A percentile compares a stretch with the other conserved stretches of the same genome.
Conservation (phyloP, 2,888 invertebrate species). For the Emmelina monodactyla region DNA sequence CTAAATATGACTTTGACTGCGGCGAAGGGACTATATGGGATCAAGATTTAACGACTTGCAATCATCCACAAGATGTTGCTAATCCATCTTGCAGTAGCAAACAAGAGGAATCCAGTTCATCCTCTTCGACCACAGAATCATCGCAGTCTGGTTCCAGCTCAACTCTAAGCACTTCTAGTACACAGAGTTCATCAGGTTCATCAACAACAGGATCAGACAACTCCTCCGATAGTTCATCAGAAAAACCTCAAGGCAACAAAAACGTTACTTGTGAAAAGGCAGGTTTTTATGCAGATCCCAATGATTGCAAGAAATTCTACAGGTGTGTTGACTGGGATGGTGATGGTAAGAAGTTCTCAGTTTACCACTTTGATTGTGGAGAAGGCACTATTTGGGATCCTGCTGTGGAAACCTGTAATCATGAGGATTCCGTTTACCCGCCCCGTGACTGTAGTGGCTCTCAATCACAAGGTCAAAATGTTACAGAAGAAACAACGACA, state of each 20-base stretch:
- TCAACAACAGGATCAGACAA: conserved; percentile 26
- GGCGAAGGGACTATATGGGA: conserved; percentile 78
- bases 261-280: conserved; percentile 59
- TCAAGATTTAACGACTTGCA: conserved; percentile 53
- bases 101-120: conserved; percentile 16
- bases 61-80: conserved; percentile 47
- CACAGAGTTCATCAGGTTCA: conserved; percentile 18
- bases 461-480: conserved; percentile 30
- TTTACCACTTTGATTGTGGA: conserved; percentile 72
- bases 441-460: conserved; percentile 43
- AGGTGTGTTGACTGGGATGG: conserved; percentile 71
- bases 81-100: conserved; percentile 34
- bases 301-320: conserved; percentile 71
- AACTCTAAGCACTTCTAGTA: conserved; percentile 12
- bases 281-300: conserved; percentile 68
- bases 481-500: conserved; percentile 17
- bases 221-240: conserved; percentile 26
- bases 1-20: conserved; percentile 70
- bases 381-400: conserved; percentile 79
- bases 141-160: conserved; percentile 16
- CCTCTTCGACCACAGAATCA: conserved; percentile 18
- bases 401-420: conserved; percentile 71
- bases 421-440: conserved; percentile 71
- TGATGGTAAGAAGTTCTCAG: conserved; percentile 61
- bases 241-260: conserved; percentile 26